These are phyloP conservation scores for Hycleus phaleratus DNA, from an alignment of 1,140 invertebrate genomes.

Conservation along the genomic window DNA sequence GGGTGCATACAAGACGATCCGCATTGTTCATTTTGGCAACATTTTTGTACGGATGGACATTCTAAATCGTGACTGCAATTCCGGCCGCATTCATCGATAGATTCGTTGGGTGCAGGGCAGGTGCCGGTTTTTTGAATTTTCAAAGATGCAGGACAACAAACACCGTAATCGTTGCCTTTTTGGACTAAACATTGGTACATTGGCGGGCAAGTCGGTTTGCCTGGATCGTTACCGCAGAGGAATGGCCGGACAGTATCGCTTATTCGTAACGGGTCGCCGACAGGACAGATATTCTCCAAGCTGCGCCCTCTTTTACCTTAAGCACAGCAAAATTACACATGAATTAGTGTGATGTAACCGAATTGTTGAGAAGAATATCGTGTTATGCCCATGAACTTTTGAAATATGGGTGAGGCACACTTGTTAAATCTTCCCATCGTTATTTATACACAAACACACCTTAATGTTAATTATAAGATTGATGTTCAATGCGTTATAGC, in stretches of 20 bases:
- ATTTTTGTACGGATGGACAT: constrained; percentile 71
- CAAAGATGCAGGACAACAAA: constrained; percentile 72
- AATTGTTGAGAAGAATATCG: constrained; percentile 1
- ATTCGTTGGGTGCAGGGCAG: constrained; percentile 52
- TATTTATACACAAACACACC: constrained; percentile 2
- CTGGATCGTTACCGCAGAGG: constrained; percentile 69
- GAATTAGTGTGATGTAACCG: background rate
- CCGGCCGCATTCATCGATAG: constrained; percentile 49
- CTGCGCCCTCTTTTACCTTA: constrained; percentile 62
- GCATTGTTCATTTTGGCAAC: constrained; percentile 62
- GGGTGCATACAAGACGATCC: constrained; percentile 61
- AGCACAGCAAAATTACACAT: too few relatives aligned
- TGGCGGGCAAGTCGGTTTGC: constrained; percentile 73
- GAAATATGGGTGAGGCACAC: background rate
- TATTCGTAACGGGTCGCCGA: constrained; percentile 70
- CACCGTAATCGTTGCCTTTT: constrained; percentile 72
- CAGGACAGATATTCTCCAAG: constrained; percentile 67
- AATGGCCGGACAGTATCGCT: constrained; percentile 69
- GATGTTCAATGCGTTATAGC: background rate
- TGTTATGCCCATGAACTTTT: background rate
- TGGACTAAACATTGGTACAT: constrained; percentile 72
- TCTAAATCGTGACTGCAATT: constrained; percentile 69
- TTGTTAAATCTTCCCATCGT: constrained; percentile 1
- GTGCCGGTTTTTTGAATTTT: constrained; percentile 66
- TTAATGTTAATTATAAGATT: background rate